These are phyloP conservation scores for Gymnogyps californianus DNA, from an alignment of 2,113 vertebrate genomes.

Conservation along the genomic window DNA sequence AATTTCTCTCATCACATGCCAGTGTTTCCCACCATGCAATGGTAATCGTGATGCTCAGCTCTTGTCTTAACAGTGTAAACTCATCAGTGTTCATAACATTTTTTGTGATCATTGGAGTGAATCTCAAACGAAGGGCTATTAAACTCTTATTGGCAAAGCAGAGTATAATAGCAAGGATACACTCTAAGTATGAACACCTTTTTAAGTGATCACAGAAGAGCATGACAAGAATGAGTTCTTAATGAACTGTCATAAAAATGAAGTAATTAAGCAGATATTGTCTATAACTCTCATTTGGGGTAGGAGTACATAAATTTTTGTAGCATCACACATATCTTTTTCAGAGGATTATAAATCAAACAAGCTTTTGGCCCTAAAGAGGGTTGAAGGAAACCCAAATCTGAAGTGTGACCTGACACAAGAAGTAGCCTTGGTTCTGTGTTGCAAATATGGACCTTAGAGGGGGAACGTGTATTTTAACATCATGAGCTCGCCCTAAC, in stretches of 20 bases:
- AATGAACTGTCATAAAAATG: neutral
- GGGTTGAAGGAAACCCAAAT: neutral
- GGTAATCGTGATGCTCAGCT: neutral
- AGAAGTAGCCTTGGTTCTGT: neutral
- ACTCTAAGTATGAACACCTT: neutral
- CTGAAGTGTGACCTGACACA: neutral
- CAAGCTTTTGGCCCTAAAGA: neutral
- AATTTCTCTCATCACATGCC: neutral
- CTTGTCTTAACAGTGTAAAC: neutral
- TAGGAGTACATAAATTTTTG: neutral
- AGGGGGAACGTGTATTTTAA: neutral
- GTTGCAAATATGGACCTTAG: neutral
- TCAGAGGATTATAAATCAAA: neutral
- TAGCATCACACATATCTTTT: accelerated
- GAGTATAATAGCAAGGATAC: neutral
- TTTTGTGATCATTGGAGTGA: neutral
- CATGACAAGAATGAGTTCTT: neutral
- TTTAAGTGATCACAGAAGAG: neutral
- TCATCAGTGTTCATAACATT: neutral
- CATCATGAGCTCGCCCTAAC: neutral
- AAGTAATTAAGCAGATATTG: neutral
- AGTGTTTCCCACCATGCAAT: neutral
- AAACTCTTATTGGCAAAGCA: neutral
- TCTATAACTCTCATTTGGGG: neutral
- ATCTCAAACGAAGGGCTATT: neutral